phyloP scores from a whole-genome alignment of 2,113 vertebrate species.

The Asarcornis scutulata region DNA sequence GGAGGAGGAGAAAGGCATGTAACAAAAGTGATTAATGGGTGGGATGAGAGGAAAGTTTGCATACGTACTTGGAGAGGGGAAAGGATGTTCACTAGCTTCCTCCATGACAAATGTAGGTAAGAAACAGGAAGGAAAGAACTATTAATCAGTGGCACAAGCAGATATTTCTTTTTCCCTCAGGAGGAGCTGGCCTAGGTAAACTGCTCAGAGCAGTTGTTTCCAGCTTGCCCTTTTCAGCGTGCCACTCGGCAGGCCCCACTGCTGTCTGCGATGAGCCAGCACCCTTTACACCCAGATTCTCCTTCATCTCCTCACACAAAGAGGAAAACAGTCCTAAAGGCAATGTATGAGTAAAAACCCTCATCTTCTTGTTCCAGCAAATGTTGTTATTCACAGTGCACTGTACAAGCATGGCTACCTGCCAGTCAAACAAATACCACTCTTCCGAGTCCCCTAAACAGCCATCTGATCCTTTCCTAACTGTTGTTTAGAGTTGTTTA shows the following conservation, averaged over 20 bases:
- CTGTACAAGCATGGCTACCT: slow-evolving; percentile 47
- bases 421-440: slow-evolving; percentile 59
- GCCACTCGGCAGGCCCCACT: neutral
- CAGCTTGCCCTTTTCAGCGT: neutral
- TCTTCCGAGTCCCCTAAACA: neutral
- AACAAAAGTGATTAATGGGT: slow-evolving; percentile 23
- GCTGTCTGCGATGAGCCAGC: neutral
- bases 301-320: neutral
- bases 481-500: slow-evolving; percentile 42
- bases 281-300: neutral
- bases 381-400: neutral
- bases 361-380: slow-evolving; percentile 17
- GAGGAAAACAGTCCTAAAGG: neutral
- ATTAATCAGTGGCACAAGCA: slow-evolving; percentile 33
- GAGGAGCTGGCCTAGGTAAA: neutral
- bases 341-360: slow-evolving; percentile 31
- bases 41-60: slow-evolving; percentile 19
- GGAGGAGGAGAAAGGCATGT: neutral
- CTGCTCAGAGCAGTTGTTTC: neutral
- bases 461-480: slow-evolving; percentile 50
- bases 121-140: neutral
- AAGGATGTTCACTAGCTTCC: slow-evolving; percentile 24
- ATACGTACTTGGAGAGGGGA: neutral
- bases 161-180: neutral
- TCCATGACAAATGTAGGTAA: slow-evolving; percentile 1